phyloP scores from a whole-genome alignment of 2,797 vertebrate species.

The Manis crassicaudata region DNA sequence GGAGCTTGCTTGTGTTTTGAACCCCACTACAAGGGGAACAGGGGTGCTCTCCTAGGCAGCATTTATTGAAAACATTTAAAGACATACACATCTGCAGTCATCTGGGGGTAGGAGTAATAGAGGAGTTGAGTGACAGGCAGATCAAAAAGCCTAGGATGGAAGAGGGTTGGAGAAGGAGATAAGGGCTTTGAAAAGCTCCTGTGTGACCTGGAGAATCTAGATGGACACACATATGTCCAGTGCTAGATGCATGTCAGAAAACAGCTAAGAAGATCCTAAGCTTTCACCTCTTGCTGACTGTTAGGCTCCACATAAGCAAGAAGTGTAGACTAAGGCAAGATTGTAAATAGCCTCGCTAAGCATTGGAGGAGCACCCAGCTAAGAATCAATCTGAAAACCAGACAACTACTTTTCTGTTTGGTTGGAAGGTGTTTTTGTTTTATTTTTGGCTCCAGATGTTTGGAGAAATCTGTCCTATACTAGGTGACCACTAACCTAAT shows the following conservation, averaged over 20 bases:
- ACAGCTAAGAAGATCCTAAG: not conserved
- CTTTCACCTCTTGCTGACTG: not conserved
- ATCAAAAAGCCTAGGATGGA: not conserved
- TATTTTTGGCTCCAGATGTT: not conserved
- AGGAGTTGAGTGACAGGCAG: not conserved
- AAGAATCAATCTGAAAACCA: not conserved
- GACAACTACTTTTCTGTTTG: not conserved
- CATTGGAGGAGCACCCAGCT: not conserved
- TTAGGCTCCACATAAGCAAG: not conserved
- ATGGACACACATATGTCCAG: not conserved
- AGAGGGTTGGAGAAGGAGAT: not conserved
- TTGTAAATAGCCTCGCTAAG: not conserved
- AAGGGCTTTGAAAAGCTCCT: not conserved
- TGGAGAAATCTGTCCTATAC: not conserved
- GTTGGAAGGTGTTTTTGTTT: not conserved
- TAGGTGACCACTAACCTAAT: not conserved
- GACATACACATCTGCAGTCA: not conserved
- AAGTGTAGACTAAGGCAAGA: not conserved
- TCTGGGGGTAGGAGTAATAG: not conserved
- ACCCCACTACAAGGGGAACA: not conserved
- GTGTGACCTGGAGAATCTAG: not conserved
- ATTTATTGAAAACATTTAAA: not conserved
- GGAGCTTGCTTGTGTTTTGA: not conserved
- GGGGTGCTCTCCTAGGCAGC: not conserved
- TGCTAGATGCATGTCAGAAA: not conserved